These are phyloP conservation scores for Zaprionus davidi DNA, from an alignment of 1,140 invertebrate genomes.

Conservation along the genomic window DNA sequence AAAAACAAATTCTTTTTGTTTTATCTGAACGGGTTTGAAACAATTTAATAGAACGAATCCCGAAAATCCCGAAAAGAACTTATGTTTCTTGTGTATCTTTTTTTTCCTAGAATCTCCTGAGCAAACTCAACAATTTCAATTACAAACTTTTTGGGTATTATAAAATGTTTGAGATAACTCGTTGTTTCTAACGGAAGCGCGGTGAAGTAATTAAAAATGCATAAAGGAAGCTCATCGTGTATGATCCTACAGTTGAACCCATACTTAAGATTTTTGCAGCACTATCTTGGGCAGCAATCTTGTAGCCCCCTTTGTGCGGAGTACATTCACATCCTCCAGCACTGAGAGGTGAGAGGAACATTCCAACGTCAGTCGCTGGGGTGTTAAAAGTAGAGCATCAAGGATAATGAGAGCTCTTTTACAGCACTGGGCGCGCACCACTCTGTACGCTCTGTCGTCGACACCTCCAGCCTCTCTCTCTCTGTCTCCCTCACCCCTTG, in stretches of 20 bases:
- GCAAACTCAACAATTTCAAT: too few relatives aligned
- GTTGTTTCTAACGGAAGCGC: not conserved
- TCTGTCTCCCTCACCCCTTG: not conserved
- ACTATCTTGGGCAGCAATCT: constrained; percentile 15
- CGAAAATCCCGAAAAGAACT: too few relatives aligned
- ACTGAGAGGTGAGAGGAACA: not conserved
- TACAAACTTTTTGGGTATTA: too few relatives aligned
- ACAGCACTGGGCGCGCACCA: constrained; percentile 50
- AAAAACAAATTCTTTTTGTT: too few relatives aligned
- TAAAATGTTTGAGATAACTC: not conserved
- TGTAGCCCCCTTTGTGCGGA: constrained; percentile 20
- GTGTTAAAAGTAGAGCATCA: constrained; percentile 77
- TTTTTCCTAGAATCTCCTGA: too few relatives aligned
- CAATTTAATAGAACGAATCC: too few relatives aligned
- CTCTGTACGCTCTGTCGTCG: constrained; percentile 42
- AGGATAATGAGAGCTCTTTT: constrained; percentile 78
- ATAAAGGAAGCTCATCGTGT: not conserved
- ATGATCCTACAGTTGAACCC: not conserved
- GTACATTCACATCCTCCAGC: constrained; percentile 4
- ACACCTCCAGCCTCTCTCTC: constrained; percentile 15
- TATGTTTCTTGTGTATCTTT: too few relatives aligned
- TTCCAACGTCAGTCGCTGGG: constrained; percentile 33
- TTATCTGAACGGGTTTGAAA: too few relatives aligned
- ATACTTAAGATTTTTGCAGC: not conserved
- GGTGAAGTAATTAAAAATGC: constrained; percentile 1